Conservation (phyloP, 2,888 invertebrate genomes). For the Drosophila subquinaria region DNA sequence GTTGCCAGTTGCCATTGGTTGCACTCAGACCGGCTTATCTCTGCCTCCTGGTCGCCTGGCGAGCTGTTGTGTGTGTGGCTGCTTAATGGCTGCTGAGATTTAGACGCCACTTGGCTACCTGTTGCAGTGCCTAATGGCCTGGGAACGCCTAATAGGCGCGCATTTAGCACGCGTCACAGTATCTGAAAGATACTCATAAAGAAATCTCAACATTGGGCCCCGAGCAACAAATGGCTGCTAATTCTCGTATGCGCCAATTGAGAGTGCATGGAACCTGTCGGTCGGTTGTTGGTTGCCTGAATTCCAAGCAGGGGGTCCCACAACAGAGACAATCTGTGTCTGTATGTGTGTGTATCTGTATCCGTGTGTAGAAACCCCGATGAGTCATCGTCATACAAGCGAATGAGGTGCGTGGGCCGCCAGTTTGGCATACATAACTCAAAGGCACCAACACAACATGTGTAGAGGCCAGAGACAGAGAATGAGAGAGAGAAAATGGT, state of each 20-base stretch:
- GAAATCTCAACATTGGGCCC: constrained; percentile 7
- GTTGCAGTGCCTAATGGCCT: constrained; percentile 43
- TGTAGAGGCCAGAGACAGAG: constrained; percentile 35
- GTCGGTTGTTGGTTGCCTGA: constrained; percentile 28
- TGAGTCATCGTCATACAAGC: constrained; percentile 76
- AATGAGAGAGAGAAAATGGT: constrained; percentile 1
- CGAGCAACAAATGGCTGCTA: constrained; percentile 44
- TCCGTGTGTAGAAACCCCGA: constrained; percentile 83
- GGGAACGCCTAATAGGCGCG: constrained; percentile 60
- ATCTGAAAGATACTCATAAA: constrained; percentile 31
- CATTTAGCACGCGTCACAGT: constrained; percentile 74
- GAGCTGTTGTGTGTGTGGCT: constrained; percentile 5
- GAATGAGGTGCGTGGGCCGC: constrained; percentile 53
- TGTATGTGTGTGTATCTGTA: constrained; percentile 27
- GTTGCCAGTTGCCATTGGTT: constrained; percentile 67
- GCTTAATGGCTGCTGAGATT: constrained; percentile 57
- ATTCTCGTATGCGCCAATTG: constrained; percentile 39
- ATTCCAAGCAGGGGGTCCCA: constrained; percentile 56
- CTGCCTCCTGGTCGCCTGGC: constrained; percentile 31
- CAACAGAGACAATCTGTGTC: constrained; percentile 20
- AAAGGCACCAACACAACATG: constrained; percentile 45
- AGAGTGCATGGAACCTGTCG: constrained; percentile 45
- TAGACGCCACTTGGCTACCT: constrained; percentile 50
- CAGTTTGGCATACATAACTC: constrained; percentile 70
- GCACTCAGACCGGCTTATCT: constrained; percentile 75